Percentiles rank a stretch among this genome's conserved stretches.
These are phyloP conservation scores for Aurelia aurita complex sp. Pacific DNA, from an alignment of 30 jellyfish, hydroid and myxozoan genomes.

Conservation along the genomic window DNA sequence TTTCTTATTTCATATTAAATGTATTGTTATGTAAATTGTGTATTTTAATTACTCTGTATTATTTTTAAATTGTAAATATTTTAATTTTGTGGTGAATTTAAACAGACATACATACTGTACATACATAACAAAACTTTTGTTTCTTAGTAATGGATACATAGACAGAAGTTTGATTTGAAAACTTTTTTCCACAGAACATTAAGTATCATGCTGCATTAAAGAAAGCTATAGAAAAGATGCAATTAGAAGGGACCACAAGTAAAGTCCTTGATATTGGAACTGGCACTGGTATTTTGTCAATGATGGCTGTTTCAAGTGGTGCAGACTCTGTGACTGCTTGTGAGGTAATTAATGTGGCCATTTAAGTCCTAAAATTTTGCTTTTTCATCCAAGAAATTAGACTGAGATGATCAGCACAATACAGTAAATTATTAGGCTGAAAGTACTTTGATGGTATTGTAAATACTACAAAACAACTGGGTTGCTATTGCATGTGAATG, in stretches of 20 bases:
- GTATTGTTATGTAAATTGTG: too few relatives aligned
- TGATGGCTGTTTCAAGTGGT: slow-evolving; percentile 93
- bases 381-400: background rate
- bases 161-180: too few relatives aligned
- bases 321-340: slow-evolving; percentile 82
- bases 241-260: background rate
- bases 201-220: slow-evolving; percentile 52
- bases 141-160: too few relatives aligned
- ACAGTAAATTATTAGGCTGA: background rate
- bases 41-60: too few relatives aligned
- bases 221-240: slow-evolving; percentile 24
- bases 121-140: too few relatives aligned
- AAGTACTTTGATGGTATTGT: background rate
- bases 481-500: too few relatives aligned
- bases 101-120: too few relatives aligned
- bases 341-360: slow-evolving; percentile 44
- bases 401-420: background rate
- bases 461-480: background rate
- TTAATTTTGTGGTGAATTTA: too few relatives aligned
- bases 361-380: background rate
- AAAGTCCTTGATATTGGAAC: slow-evolving; percentile 87
- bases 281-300: slow-evolving; percentile 91
- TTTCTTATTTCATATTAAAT: too few relatives aligned
- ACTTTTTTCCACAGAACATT: slow-evolving; percentile 12
- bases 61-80: too few relatives aligned